Conservation (phyloP, 1,140 invertebrate species). For the Leptinotarsa texana region DNA sequence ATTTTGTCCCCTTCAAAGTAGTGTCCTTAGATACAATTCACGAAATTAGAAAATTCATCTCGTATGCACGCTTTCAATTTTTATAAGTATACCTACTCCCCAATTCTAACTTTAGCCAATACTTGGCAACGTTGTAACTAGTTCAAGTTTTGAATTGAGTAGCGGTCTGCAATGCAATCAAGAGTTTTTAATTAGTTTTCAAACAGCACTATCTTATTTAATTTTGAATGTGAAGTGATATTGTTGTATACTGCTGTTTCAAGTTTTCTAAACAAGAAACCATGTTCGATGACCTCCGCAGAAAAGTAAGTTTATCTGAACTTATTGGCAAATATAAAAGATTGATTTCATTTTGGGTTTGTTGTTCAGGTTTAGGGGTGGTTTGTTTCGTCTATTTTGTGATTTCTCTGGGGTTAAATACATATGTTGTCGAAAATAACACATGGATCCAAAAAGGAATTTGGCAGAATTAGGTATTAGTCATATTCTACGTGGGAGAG, state of each 20-base stretch:
- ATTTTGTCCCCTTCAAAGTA: neutral
- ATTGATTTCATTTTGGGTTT: neutral
- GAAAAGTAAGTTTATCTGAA: conserved; percentile 12
- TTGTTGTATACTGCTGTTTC: too few relatives aligned
- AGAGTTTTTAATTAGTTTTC: neutral
- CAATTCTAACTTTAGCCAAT: neutral
- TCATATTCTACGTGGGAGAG: neutral
- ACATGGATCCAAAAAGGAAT: neutral
- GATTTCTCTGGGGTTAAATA: neutral
- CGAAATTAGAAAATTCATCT: neutral
- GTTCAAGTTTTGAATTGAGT: conserved; percentile 3
- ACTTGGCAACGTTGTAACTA: neutral
- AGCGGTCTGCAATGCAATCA: neutral
- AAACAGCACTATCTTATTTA: neutral
- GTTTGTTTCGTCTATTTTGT: neutral
- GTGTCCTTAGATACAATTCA: neutral
- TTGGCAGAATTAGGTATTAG: conserved; percentile 1
- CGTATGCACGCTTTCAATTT: neutral
- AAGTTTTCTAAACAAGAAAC: neutral
- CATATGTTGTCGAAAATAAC: neutral
- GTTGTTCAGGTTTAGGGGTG: neutral
- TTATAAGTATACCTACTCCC: neutral
- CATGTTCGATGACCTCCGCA: conserved; percentile 24
- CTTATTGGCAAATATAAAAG: neutral
- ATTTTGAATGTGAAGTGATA: neutral